A percentile compares a stretch with the other conserved stretches of the same genome.
Conservation (phyloP, 2,113 vertebrate species). For the Riparia riparia region DNA sequence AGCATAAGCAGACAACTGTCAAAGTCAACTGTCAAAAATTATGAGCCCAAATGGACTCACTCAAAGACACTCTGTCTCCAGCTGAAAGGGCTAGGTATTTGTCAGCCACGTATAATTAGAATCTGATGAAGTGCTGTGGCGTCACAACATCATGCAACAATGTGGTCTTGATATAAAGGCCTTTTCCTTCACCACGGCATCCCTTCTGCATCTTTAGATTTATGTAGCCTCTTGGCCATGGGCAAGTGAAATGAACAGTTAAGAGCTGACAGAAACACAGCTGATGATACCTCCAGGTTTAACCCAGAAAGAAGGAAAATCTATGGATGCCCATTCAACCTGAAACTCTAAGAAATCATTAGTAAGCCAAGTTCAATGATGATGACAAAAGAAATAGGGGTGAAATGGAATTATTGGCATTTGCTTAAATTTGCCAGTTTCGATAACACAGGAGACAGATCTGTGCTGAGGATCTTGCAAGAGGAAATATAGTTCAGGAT, state of each 20-base stretch:
- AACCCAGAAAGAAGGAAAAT: conserved; percentile 83
- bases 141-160: background rate
- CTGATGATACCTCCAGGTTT: conserved; percentile 52
- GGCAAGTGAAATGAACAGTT: background rate
- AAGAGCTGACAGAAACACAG: conserved; percentile 58
- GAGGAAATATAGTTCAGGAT: background rate
- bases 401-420: conserved; percentile 64
- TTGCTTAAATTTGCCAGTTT: conserved; percentile 71
- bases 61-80: conserved; percentile 33
- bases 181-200: background rate
- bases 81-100: conserved; percentile 22
- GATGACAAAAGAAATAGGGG: conserved; percentile 69
- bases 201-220: background rate
- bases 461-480: background rate
- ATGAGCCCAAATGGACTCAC: background rate
- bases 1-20: background rate
- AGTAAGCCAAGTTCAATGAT: conserved; percentile 68
- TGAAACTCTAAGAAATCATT: conserved; percentile 76
- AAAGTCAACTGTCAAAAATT: conserved; percentile 13
- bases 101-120: conserved; percentile 18
- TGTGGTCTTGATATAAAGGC: background rate
- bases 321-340: conserved; percentile 73
- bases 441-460: background rate
- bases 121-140: background rate
- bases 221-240: background rate